Conservation (phyloP, 2,797 vertebrate species). For the Eospalax fontanierii region DNA sequence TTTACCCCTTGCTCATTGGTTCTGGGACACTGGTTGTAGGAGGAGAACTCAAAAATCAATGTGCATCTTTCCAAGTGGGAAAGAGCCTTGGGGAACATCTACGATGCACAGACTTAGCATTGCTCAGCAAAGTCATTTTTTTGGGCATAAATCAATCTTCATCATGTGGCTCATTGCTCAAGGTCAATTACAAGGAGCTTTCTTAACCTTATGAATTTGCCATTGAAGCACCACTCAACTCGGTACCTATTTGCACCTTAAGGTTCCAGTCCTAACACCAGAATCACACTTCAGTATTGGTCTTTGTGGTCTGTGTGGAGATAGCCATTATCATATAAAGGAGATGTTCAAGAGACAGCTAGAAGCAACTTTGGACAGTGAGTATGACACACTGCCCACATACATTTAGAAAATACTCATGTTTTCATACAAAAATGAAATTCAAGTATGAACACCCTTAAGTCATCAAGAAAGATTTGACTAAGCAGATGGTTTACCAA, state of each 20-base stretch:
- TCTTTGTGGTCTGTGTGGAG: conserved; percentile 45
- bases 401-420: neutral
- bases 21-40: neutral
- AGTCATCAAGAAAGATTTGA: conserved; percentile 67
- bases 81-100: conserved; percentile 35
- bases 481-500: conserved; percentile 61
- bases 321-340: neutral
- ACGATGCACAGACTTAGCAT: neutral
- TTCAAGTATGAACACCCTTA: neutral
- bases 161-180: neutral
- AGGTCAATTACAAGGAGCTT: conserved; percentile 9
- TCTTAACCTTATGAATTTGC: conserved; percentile 5
- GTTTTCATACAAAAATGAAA: neutral
- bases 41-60: conserved; percentile 34
- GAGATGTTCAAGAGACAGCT: neutral
- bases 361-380: neutral
- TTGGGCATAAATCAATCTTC: conserved; percentile 10
- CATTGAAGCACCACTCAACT: neutral
- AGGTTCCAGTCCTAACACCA: neutral
- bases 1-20: conserved; percentile 3
- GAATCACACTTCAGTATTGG: neutral
- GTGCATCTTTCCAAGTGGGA: conserved; percentile 51
- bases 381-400: neutral
- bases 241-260: neutral
- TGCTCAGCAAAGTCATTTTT: conserved; percentile 52